These are phyloP conservation scores for Drosophila bocqueti DNA, from an alignment of 1,140 invertebrate species.

Conservation along the genomic window DNA sequence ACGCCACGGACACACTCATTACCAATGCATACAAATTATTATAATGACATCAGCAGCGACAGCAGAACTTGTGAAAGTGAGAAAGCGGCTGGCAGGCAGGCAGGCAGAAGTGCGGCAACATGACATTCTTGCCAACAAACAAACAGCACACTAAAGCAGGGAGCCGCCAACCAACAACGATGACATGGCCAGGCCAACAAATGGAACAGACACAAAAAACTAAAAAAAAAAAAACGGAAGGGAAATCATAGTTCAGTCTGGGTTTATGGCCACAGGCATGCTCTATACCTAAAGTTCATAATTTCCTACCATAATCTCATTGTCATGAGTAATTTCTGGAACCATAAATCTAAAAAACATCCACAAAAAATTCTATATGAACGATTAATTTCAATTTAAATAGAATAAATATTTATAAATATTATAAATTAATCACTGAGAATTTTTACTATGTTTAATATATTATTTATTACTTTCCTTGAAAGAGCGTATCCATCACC, in stretches of 20 bases:
- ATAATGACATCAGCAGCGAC: conserved; percentile 69
- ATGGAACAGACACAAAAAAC: not conserved
- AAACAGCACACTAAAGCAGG: conserved; percentile 4
- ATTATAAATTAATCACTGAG: not conserved
- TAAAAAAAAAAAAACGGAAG: not conserved
- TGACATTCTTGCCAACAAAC: conserved; percentile 16
- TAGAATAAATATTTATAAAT: not conserved
- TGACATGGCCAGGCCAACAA: conserved; percentile 15
- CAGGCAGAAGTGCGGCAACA: conserved; percentile 18
- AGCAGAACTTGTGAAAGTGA: conserved; percentile 68
- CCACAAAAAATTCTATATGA: rapidly evolving
- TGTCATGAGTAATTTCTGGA: not conserved
- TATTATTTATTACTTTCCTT: not conserved
- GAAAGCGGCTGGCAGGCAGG: conserved; percentile 43
- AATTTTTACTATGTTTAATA: no score
- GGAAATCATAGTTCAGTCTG: conserved; percentile 7
- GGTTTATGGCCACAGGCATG: conserved; percentile 2
- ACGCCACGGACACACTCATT: conserved; percentile 45
- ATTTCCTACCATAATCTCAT: no score
- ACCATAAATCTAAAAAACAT: not conserved
- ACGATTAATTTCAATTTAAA: not conserved
- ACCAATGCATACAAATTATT: conserved; percentile 74
- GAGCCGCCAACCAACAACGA: conserved; percentile 4
- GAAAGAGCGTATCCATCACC: not conserved
- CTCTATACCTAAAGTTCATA: not conserved